A percentile compares a stretch with the other conserved stretches of the same genome.
phyloP scores from a whole-genome alignment of 2,113 vertebrate species.

The Neolamprologus caudopunctatus region DNA sequence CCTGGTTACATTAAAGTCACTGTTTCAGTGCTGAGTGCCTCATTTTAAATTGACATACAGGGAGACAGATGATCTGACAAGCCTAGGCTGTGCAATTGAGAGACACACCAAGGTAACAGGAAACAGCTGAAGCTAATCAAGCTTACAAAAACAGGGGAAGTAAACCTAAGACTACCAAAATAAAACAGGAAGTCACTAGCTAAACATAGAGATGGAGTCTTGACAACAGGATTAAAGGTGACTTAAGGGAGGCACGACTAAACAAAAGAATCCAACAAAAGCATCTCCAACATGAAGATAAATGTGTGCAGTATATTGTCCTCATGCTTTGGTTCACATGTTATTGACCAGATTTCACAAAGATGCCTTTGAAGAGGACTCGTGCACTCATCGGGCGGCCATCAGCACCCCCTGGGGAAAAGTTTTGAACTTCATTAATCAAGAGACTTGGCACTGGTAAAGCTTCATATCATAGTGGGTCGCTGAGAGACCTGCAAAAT shows the following conservation, averaged over 20 bases:
- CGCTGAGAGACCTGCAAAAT: not conserved
- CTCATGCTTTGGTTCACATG: not conserved
- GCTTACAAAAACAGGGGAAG: not conserved
- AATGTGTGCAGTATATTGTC: not conserved
- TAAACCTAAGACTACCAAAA: not conserved
- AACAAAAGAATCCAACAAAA: not conserved
- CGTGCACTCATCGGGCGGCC: not conserved
- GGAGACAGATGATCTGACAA: not conserved
- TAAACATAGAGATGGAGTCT: not conserved
- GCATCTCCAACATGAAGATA: not conserved
- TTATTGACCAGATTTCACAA: not conserved
- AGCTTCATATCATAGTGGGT: not conserved
- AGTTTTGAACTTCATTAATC: not conserved
- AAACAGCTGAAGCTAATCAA: not conserved
- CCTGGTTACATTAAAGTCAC: not conserved
- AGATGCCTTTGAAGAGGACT: not conserved
- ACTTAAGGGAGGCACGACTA: not conserved
- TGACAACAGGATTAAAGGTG: not conserved
- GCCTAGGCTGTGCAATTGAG: not conserved
- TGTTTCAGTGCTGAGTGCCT: not conserved
- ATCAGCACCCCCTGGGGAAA: not conserved
- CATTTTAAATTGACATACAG: not conserved
- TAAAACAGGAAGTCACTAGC: not conserved
- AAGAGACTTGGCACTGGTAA: not conserved
- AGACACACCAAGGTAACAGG: not conserved